Percentiles rank a stretch among this genome's conserved stretches.
These are phyloP conservation scores for Sphinx pinastri DNA, from an alignment of 2,888 invertebrate species.

Conservation along the genomic window DNA sequence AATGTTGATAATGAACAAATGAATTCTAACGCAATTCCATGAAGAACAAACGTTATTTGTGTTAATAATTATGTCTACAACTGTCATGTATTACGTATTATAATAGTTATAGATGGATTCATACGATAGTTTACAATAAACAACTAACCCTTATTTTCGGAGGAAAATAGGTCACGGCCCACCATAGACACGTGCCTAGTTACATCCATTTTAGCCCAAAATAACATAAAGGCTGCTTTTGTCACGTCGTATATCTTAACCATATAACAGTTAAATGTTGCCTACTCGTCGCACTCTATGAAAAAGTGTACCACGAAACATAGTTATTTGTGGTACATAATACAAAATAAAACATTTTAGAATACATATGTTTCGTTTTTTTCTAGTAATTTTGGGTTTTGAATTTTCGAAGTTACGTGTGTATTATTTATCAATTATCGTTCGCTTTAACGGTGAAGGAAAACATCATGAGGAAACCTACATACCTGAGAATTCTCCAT, in stretches of 20 bases:
- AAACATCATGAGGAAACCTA: no score
- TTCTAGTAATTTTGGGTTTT: no score
- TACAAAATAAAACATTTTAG: neutral
- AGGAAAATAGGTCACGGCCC: slow-evolving; percentile 7
- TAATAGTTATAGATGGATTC: neutral
- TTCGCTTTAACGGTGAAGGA: no score
- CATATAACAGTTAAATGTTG: slow-evolving; percentile 4
- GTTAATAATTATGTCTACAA: neutral
- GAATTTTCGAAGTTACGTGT: no score
- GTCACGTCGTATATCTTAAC: slow-evolving; percentile 19
- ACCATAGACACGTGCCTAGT: slow-evolving; percentile 11
- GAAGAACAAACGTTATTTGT: neutral
- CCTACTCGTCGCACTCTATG: neutral
- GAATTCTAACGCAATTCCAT: neutral
- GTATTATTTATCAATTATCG: no score
- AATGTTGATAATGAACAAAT: neutral
- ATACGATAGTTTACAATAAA: neutral
- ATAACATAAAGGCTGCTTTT: slow-evolving; percentile 14
- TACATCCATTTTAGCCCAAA: slow-evolving; percentile 15
- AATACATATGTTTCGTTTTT: no score
- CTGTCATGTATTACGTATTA: neutral
- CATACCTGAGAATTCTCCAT: no score
- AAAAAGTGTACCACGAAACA: neutral
- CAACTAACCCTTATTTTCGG: neutral
- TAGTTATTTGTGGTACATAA: no score